phyloP scores from a whole-genome alignment of 1,140 invertebrate species.

The Drosophila gunungcola region DNA sequence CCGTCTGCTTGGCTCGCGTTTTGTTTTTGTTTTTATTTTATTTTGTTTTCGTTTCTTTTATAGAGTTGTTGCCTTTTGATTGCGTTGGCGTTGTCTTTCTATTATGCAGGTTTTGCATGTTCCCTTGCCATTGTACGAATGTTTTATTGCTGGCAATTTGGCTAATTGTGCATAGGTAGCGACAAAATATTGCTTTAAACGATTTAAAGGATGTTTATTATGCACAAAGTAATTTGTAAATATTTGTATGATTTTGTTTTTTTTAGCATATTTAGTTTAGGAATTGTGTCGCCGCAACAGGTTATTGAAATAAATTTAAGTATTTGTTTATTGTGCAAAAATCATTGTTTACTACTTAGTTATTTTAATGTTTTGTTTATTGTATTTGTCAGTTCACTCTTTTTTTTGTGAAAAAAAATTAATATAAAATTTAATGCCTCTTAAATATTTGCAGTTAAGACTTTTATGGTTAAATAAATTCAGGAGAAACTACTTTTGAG shows the following conservation, averaged over 20 bases:
- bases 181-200: slow-evolving; percentile 26
- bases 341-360: too few relatives aligned
- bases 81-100: slow-evolving; percentile 72
- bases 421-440: too few relatives aligned
- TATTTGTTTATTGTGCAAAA: too few relatives aligned
- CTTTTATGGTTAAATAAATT: too few relatives aligned
- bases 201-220: slow-evolving; percentile 32
- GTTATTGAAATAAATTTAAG: too few relatives aligned
- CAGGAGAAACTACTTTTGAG: too few relatives aligned
- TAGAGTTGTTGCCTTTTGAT: slow-evolving; percentile 73
- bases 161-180: slow-evolving; percentile 72
- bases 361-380: too few relatives aligned
- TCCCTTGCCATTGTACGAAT: slow-evolving; percentile 67
- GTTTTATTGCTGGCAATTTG: slow-evolving; percentile 78
- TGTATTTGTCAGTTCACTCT: too few relatives aligned
- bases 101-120: slow-evolving; percentile 60
- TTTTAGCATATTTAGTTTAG: not conserved
- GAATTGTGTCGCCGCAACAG: too few relatives aligned
- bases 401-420: too few relatives aligned
- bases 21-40: slow-evolving; percentile 36
- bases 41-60: slow-evolving; percentile 53
- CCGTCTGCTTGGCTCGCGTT: slow-evolving; percentile 40
- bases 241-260: not conserved
- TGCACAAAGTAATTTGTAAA: slow-evolving; percentile 7
- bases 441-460: too few relatives aligned